Conservation (phyloP, 2,888 invertebrate species). For the Hirtodrosophila confusa region DNA sequence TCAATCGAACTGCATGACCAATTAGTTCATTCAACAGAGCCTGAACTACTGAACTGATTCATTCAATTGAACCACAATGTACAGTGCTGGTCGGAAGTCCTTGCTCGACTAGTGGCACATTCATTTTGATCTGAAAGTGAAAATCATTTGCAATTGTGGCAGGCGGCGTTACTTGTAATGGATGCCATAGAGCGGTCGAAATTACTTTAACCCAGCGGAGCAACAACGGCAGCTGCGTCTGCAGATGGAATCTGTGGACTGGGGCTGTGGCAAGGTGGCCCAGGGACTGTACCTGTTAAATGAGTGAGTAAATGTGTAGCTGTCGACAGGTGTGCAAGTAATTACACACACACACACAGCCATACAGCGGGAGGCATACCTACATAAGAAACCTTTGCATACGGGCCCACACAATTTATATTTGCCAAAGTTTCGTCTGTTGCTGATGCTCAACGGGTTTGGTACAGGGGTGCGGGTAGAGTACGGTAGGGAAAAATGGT, state of each 20-base stretch:
- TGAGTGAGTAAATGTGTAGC: conserved; percentile 79
- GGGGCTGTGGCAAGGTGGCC: neutral
- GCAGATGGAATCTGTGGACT: conserved; percentile 15
- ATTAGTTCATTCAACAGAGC: too few species aligned
- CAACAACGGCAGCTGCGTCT: conserved; percentile 45
- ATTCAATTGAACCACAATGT: too few species aligned
- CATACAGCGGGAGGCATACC: conserved; percentile 14
- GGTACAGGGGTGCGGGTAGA: neutral
- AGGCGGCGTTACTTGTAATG: conserved; percentile 60
- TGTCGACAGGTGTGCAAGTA: conserved; percentile 79
- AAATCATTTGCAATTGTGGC: conserved; percentile 80
- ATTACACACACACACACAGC: conserved; percentile 71
- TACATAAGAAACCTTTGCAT: conserved; percentile 64
- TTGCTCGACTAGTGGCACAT: conserved; percentile 66
- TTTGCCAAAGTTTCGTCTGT: conserved; percentile 73
- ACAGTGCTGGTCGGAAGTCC: neutral
- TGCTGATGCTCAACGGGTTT: conserved; percentile 26
- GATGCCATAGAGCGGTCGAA: conserved; percentile 74
- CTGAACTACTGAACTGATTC: too few species aligned
- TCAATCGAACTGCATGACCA: too few species aligned
- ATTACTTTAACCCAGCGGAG: conserved; percentile 67
- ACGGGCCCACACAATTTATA: conserved; percentile 72
- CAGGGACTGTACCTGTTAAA: conserved; percentile 55
- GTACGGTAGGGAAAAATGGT: conserved; percentile 68
- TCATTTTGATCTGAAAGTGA: conserved; percentile 79